These are phyloP conservation scores for Zaprionus nigranus DNA, from an alignment of 1,140 invertebrate genomes.

Conservation along the genomic window DNA sequence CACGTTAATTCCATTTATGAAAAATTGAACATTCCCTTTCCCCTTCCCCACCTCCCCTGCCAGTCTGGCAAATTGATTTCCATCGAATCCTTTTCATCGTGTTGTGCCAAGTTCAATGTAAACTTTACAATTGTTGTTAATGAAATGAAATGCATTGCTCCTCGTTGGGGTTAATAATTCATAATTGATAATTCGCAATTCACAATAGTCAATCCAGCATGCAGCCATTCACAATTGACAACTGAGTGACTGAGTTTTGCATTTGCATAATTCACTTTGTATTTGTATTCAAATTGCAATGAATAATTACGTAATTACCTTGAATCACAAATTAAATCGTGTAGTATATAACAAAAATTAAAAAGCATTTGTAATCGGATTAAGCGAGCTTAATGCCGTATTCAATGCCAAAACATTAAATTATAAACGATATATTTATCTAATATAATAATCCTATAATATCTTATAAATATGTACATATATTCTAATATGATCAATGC, in stretches of 20 bases:
- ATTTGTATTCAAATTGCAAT: neutral
- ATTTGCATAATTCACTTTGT: constrained; percentile 4
- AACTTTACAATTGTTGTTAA: neutral
- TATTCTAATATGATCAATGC: neutral
- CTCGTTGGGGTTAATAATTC: neutral
- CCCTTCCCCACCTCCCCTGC: no score
- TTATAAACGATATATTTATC: neutral
- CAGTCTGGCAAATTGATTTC: neutral
- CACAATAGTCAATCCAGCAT: neutral
- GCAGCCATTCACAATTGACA: constrained; percentile 2
- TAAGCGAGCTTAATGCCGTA: neutral
- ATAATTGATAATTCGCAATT: constrained; percentile 11
- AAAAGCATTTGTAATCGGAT: neutral
- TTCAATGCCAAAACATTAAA: neutral
- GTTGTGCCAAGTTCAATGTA: neutral
- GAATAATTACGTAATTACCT: constrained; percentile 1
- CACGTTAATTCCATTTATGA: neutral
- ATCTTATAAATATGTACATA: neutral
- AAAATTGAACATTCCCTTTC: neutral
- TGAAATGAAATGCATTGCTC: neutral
- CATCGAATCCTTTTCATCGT: constrained; percentile 17
- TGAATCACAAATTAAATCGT: neutral
- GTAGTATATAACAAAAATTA: neutral
- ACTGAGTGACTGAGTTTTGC: neutral
- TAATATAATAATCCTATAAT: neutral